Percentiles rank a stretch among this genome's conserved stretches.
These are phyloP conservation scores for Ophthalmotilapia sp. DNA, from an alignment of 2,113 vertebrate species.

Conservation along the genomic window DNA sequence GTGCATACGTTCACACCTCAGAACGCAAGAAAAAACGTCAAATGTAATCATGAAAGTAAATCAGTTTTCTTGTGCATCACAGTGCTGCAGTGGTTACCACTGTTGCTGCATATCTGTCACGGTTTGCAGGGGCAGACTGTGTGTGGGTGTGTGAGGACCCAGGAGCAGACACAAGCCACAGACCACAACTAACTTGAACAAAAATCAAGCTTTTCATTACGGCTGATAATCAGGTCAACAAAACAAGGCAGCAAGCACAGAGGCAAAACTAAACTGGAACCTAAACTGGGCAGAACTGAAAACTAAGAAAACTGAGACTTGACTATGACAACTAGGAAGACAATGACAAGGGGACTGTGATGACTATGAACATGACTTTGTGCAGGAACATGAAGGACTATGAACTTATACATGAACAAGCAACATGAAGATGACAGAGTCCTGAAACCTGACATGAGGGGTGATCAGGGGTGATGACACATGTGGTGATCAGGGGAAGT, in stretches of 20 bases:
- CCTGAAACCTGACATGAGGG: not conserved
- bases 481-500: not conserved
- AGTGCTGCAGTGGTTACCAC: not conserved
- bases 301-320: not conserved
- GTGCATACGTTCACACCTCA: not conserved
- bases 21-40: not conserved
- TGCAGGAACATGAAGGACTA: not conserved
- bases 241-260: not conserved
- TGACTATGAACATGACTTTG: not conserved
- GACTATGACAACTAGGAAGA: not conserved
- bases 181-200: not conserved
- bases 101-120: not conserved
- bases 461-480: not conserved
- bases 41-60: not conserved
- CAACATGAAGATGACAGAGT: not conserved
- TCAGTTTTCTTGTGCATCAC: not conserved
- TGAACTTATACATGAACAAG: not conserved
- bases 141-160: not conserved
- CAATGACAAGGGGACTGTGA: not conserved
- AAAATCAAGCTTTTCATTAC: not conserved
- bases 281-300: not conserved
- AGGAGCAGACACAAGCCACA: not conserved
- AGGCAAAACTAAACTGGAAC: not conserved
- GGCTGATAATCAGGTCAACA: not conserved
- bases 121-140: fast-evolving